These are phyloP conservation scores for Muschampia plurimacula DNA, from an alignment of 2,888 invertebrate species.

Conservation along the genomic window DNA sequence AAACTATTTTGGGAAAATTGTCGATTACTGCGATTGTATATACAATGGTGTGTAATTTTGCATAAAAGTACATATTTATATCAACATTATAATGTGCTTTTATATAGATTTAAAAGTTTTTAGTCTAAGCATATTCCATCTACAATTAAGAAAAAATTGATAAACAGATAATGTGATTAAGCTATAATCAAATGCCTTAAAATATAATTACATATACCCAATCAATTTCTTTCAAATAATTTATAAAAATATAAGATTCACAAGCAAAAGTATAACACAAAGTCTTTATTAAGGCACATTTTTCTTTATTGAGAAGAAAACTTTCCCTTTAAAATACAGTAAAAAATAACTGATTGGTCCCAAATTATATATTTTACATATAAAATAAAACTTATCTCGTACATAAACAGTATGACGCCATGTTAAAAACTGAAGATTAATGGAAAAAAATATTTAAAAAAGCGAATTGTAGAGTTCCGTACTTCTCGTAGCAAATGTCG, in stretches of 20 bases:
- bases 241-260: not conserved
- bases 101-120: too few relatives aligned
- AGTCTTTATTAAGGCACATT: not conserved
- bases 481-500: too few relatives aligned
- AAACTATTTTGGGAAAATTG: too few relatives aligned
- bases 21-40: too few relatives aligned
- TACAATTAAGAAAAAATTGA: too few relatives aligned
- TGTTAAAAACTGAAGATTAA: not conserved
- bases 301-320: not conserved
- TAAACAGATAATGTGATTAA: too few relatives aligned
- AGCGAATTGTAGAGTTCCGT: too few relatives aligned
- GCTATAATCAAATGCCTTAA: not conserved
- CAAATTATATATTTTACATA: not conserved
- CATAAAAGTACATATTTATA: too few relatives aligned
- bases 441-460: not conserved
- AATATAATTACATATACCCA: not conserved
- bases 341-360: not conserved
- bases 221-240: not conserved
- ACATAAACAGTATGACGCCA: not conserved
- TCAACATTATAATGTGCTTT: too few relatives aligned
- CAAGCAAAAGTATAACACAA: not conserved
- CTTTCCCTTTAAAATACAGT: not conserved
- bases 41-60: too few relatives aligned
- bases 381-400: not conserved
- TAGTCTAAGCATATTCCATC: not conserved